Percentiles rank a stretch among this genome's conserved stretches.
phyloP scores from a whole-genome alignment of 2,888 invertebrate genomes.

The Ametastegia equiseti region DNA sequence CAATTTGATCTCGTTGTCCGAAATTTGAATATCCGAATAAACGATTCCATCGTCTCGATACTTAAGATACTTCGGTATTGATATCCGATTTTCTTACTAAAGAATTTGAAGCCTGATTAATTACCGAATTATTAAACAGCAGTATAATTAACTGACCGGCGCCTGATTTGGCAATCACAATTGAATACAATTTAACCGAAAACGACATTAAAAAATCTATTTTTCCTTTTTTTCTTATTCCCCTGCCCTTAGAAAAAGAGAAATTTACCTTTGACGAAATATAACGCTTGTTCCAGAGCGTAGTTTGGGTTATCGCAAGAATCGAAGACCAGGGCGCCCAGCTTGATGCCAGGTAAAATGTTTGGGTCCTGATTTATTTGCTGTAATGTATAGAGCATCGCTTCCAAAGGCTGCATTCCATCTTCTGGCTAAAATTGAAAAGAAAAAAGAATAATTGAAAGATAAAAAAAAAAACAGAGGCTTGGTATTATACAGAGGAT shows the following conservation, averaged over 20 bases:
- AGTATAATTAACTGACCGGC: too few species aligned
- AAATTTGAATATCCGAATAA: too few species aligned
- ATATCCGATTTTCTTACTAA: too few species aligned
- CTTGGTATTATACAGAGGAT: not conserved
- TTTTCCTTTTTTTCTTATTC: not conserved
- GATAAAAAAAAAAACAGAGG: not conserved
- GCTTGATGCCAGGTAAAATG: constrained; percentile 76
- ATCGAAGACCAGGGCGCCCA: constrained; percentile 78
- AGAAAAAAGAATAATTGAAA: not conserved
- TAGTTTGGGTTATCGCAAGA: constrained; percentile 77
- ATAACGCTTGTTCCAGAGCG: constrained; percentile 77
- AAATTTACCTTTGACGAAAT: constrained; percentile 76
- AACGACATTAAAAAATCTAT: not conserved
- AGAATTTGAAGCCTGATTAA: too few species aligned
- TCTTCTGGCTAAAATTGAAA: constrained; percentile 73
- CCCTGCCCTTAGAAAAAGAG: not conserved
- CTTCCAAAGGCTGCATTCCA: constrained; percentile 78
- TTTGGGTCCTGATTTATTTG: constrained; percentile 75
- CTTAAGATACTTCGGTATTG: too few species aligned
- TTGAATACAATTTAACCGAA: not conserved
- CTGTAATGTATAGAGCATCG: constrained; percentile 76
- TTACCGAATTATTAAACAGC: too few species aligned
- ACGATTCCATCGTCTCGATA: too few species aligned
- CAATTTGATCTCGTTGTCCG: too few species aligned
- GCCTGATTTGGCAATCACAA: too few species aligned